Base-by-base conservation (phyloP, 1,140 invertebrate genomes). In the Idris sp. region DNA sequence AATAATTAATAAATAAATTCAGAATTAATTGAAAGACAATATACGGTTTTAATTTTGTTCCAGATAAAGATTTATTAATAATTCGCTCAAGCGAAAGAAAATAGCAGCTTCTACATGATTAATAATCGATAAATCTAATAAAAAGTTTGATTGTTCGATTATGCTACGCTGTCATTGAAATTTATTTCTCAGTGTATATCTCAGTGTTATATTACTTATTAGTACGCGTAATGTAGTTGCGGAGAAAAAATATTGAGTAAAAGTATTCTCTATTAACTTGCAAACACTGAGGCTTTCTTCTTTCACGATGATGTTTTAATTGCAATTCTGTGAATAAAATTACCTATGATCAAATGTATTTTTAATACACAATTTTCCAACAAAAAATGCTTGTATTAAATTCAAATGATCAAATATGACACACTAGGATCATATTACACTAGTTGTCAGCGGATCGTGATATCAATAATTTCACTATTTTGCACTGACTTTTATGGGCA, bases 341-440 rank as follows among this genome's bases (percentile, higher is more conserved):
- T 25, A 25, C 22, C 8, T 25, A 4, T 25, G 22, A 25, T n/a
- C n/a, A n/a, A n/a, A n/a, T n/a, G n/a, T n/a, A n/a, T n/a, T n/a
- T n/a, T n/a, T n/a, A n/a, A n/a, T n/a, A n/a, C n/a, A n/a, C n/a
- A n/a, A n/a, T n/a, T n/a, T n/a, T n/a, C n/a, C n/a, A n/a, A n/a
- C n/a, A n/a, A n/a, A n/a, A n/a, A n/a, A n/a, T n/a, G n/a, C n/a
- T n/a, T n/a, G n/a, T n/a, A n/a, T n/a, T n/a, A n/a, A n/a, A n/a
- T n/a, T n/a, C n/a, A n/a, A n/a, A 59, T 65, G 65, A 64, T 59
- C 69, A 53, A 73, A 64, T n/a, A 44, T 65, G 46, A 43, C 53
- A 48, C 67, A 18, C 41, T 19, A 67, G 35, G 62, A 67, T 54
- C 25, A 16, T 26, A 41, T 33, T 33, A 26, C 18, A 18, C 31